Evolutionary conservation across 2,888 invertebrate species (phyloP).

Genomic region (Conchocele bisecta): DNA sequence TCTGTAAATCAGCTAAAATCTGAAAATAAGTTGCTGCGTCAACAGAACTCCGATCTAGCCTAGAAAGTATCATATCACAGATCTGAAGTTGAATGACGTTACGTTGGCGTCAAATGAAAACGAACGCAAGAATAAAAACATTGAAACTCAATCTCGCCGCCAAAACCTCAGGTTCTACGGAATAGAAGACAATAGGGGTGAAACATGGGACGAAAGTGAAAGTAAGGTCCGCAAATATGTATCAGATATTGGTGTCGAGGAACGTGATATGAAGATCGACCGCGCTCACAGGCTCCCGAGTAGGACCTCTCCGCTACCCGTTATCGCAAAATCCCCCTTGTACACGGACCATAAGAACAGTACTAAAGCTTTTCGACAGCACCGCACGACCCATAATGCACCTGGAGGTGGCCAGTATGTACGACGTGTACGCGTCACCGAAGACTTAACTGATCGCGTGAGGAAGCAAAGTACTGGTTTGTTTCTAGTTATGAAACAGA

Average conservation of each 20-base stretch:
- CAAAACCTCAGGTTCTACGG: conserved; percentile 4
- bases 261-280: neutral
- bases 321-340: neutral
- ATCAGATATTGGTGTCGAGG: neutral
- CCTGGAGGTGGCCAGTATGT: too few species aligned
- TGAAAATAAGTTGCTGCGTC: neutral
- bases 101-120: neutral
- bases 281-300: conserved; percentile 3
- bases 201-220: conserved; percentile 8
- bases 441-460: conserved; percentile 4
- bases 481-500: neutral
- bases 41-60: neutral
- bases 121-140: neutral
- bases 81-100: neutral
- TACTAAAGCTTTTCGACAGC: neutral
- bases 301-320: neutral
- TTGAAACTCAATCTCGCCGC: neutral
- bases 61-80: conserved; percentile 1
- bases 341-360: neutral
- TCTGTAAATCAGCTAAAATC: neutral
- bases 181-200: conserved; percentile 5
- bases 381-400: neutral
- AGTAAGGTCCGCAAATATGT: neutral
- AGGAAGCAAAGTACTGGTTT: neutral
- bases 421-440: conserved; percentile 3